Percentiles rank a stretch among this genome's conserved stretches.
phyloP scores from a whole-genome alignment of 1,140 invertebrate genomes.

The Drepana arcuata region DNA sequence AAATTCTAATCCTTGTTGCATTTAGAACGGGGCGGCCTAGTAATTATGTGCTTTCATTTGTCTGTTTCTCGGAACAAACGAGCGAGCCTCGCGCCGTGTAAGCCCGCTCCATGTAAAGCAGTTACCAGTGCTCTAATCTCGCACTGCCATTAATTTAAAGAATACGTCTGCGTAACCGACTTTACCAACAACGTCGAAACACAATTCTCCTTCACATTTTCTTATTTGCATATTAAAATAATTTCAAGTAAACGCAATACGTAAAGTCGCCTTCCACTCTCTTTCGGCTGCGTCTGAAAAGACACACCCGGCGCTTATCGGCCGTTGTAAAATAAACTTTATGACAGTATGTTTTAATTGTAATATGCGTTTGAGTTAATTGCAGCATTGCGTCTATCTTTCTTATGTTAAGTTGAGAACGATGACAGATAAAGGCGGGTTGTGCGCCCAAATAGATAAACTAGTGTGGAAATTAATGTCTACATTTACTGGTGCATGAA shows the following conservation, averaged over 20 bases:
- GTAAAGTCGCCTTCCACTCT: conserved; percentile 47
- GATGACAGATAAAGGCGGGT: conserved; percentile 70
- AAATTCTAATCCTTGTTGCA: conserved; percentile 68
- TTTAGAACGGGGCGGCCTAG: conserved; percentile 64
- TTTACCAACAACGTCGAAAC: conserved; percentile 56
- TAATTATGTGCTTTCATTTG: conserved; percentile 72
- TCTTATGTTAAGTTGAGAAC: conserved; percentile 38
- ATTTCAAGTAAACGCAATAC: conserved; percentile 67
- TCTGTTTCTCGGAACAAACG: conserved; percentile 65
- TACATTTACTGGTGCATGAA: conserved; percentile 71
- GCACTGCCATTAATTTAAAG: conserved; percentile 67
- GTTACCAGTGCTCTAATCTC: conserved; percentile 69
- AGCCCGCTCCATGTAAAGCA: conserved; percentile 66
- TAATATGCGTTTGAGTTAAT: conserved; percentile 16
- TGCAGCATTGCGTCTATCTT: conserved; percentile 19
- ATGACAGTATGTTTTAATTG: conserved; percentile 18
- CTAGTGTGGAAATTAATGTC: conserved; percentile 71
- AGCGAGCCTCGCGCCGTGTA: conserved; percentile 41
- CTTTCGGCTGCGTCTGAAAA: conserved; percentile 15
- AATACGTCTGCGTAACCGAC: conserved; percentile 65
- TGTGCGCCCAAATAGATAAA: conserved; percentile 70
- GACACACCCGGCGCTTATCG: conserved; percentile 16
- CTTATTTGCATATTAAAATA: conserved; percentile 72
- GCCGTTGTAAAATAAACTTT: conserved; percentile 33
- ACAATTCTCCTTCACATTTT: conserved; percentile 68